phyloP scores from a whole-genome alignment of 2,797 vertebrate genomes.

The Sphaeramia orbicularis region DNA sequence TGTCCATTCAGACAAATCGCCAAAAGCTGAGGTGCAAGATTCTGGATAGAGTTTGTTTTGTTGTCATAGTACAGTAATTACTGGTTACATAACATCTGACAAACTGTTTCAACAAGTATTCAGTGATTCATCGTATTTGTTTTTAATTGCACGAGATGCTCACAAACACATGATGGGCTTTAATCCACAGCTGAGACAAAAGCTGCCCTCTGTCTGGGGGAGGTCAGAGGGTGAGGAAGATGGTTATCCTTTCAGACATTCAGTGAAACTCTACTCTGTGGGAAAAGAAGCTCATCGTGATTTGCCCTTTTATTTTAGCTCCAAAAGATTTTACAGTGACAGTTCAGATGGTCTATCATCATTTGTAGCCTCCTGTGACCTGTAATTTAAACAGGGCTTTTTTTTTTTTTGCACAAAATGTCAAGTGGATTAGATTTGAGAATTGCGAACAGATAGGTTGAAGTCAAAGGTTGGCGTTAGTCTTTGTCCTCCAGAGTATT shows the following conservation, averaged over 20 bases:
- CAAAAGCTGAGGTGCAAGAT: constrained; percentile 34
- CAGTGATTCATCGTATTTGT: constrained; percentile 42
- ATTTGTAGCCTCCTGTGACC: not conserved
- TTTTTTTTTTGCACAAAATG: not conserved
- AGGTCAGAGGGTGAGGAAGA: not conserved
- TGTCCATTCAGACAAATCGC: constrained; percentile 21
- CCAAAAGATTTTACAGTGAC: not conserved
- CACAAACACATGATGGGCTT: not conserved
- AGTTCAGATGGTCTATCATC: constrained; percentile 1
- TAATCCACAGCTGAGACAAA: not conserved
- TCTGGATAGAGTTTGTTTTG: constrained; percentile 55
- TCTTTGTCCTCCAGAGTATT: not conserved
- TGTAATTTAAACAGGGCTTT: not conserved
- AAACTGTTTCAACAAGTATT: constrained; percentile 27
- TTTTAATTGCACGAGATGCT: constrained; percentile 30
- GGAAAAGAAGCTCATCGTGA: constrained; percentile 7
- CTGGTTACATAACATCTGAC: constrained; percentile 42
- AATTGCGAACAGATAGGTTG: not conserved
- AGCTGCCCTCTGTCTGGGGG: not conserved
- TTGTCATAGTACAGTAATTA: constrained; percentile 65
- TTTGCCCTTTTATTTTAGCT: constrained; percentile 2
- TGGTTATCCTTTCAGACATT: constrained; percentile 11
- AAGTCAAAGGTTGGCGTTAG: not conserved
- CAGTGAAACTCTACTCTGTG: constrained; percentile 1
- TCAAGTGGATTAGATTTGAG: not conserved